Percentiles rank a stretch among this genome's conserved stretches.
phyloP scores from a whole-genome alignment of 2,113 vertebrate species.

The Choloepus hoffmanni region DNA sequence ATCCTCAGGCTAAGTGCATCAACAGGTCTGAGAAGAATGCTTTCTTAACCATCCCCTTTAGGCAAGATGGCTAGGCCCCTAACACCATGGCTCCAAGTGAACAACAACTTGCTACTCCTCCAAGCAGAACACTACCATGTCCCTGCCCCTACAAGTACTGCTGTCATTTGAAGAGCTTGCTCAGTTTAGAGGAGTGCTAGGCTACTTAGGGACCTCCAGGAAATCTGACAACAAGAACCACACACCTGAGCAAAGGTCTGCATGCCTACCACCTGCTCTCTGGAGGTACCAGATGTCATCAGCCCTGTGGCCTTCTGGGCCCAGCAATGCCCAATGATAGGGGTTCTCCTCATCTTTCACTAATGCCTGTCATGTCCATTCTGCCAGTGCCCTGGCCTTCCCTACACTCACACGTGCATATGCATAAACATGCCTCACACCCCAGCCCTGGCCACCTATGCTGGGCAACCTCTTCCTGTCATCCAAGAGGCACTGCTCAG shows the following conservation, averaged over 20 bases:
- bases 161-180: neutral
- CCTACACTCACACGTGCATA: neutral
- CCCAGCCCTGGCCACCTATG: neutral
- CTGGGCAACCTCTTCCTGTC: neutral
- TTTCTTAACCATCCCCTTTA: neutral
- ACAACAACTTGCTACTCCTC: neutral
- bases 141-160: neutral
- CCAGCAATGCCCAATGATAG: neutral
- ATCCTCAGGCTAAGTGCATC: neutral
- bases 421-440: neutral
- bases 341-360: neutral
- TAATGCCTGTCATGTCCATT: neutral
- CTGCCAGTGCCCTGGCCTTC: neutral
- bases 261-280: neutral
- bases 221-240: constrained; percentile 31
- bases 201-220: neutral
- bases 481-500: neutral
- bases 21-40: neutral
- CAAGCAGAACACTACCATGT: neutral
- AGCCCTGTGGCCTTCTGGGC: neutral
- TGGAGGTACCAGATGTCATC: neutral
- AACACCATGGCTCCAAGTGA: neutral
- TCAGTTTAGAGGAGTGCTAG: constrained; percentile 18
- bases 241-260: neutral
- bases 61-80: neutral